Evolutionary conservation across 1,140 invertebrate genomes (phyloP), one percentile per base, ranked within the genome.

Genomic region (Xylocopa sonorina): DNA sequence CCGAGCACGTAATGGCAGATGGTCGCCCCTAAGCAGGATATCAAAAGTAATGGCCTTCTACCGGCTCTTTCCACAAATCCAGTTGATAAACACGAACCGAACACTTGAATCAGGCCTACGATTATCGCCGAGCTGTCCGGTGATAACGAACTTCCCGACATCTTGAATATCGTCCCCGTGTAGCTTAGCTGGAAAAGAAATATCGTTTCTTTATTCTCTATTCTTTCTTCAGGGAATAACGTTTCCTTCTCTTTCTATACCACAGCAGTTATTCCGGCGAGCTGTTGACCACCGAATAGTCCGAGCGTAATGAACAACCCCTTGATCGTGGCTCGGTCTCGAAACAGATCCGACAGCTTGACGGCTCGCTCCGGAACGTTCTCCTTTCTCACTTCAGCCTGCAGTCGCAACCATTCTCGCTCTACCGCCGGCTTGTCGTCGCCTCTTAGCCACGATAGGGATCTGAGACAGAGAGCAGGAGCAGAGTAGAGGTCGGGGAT

Each of bases 61-160:
- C 95, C 95, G 3, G 92, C 91, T 60, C 92, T 91, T 82, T 96
- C 95, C 84, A 95, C 94, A 24, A 95, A 75, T 14, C 93, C 66
- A 0, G 92, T 92, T 0, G 94, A 93, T 0, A 93, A 46, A 21
- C 91, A 91, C 0, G 94, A 93, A 7, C 93, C 93, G 9, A 92
- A 32, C 0, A 94, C 66, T 84, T 93, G 91, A 12, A 94, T 91
- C 0, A 63, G 27, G 16, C 90, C 93, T 10, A 93, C 91, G 18
- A 95, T 91, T n/a, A 96, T 94, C n/a, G 95, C 89, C 5, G 93
- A 91, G 41, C 86, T 69, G n/a, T 92, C 89, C 0, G 93, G 91
- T 1, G 93, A 90, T 0, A 95, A 41, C 3, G 90, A 91, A 75
- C 89, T 92, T 6, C 93, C 93, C 0, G 93, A 88, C 29, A 90